Conservation (phyloP, 2,888 invertebrate genomes). For the Lasiommata megera region DNA sequence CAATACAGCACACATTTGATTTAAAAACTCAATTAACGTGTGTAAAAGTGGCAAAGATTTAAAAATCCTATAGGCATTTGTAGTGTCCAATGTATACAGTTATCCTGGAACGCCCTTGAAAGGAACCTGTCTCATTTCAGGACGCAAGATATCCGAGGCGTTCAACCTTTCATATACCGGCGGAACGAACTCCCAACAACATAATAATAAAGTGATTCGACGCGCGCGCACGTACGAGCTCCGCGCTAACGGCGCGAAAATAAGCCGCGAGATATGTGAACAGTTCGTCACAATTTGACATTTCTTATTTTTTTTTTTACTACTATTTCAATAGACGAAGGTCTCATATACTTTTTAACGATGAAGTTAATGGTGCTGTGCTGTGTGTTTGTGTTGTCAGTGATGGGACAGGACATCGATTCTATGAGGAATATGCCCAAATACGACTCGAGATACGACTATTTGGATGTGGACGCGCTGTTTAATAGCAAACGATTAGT, state of each 20-base stretch:
- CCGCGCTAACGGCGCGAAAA: conserved; percentile 19
- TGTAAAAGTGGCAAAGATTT: too few relatives aligned
- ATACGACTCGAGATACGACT: conserved; percentile 83
- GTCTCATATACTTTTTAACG: conserved; percentile 11
- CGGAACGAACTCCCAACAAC: conserved; percentile 36
- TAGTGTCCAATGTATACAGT: not conserved
- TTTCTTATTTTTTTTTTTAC: conserved; percentile 13
- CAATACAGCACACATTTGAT: too few relatives aligned
- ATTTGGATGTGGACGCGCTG: conserved; percentile 85
- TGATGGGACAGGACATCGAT: conserved; percentile 56
- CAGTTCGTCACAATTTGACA: conserved; percentile 19
- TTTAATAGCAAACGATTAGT: conserved; percentile 85
- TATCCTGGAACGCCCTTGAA: conserved; percentile 27
- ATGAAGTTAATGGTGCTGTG: conserved; percentile 35
- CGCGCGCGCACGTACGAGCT: conserved; percentile 46
- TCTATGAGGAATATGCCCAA: conserved; percentile 64
- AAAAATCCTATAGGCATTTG: not conserved
- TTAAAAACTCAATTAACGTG: too few relatives aligned
- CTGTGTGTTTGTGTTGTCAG: conserved; percentile 52
- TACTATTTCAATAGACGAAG: not conserved
- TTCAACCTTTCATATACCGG: conserved; percentile 35
- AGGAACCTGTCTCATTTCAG: conserved; percentile 34
- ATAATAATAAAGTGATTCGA: conserved; percentile 29
- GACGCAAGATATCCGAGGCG: conserved; percentile 21
- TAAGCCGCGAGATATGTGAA: conserved; percentile 28